These are phyloP conservation scores for Coregonus ussuriensis DNA, from an alignment of 2,797 vertebrate genomes.

Conservation along the genomic window DNA sequence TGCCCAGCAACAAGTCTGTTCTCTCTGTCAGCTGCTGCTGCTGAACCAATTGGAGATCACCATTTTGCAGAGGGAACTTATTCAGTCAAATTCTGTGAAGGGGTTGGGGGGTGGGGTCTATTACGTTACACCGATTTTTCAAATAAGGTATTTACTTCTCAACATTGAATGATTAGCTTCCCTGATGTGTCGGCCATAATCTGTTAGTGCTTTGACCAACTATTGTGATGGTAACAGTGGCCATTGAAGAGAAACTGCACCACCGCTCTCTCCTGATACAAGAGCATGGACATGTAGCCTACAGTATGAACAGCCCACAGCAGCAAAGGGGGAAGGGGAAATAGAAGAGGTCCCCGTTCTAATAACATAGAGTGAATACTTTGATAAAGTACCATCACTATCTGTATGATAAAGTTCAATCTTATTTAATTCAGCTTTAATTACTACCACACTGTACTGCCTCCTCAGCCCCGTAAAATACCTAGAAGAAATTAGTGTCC, in stretches of 20 bases:
- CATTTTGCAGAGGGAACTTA: background rate
- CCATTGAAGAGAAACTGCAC: background rate
- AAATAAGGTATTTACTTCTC: background rate
- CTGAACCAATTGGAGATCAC: slow-evolving; percentile 32
- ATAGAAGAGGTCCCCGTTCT: slow-evolving; percentile 27
- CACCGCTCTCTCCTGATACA: slow-evolving; percentile 62
- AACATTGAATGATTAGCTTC: background rate
- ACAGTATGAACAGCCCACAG: slow-evolving; percentile 51
- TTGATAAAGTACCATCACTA: background rate
- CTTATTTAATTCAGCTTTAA: background rate
- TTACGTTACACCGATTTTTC: too few species aligned
- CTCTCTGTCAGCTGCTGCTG: background rate
- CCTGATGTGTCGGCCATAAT: background rate
- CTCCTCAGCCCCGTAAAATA: background rate
- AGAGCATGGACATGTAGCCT: slow-evolving; percentile 61
- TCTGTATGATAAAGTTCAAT: background rate
- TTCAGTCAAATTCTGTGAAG: background rate
- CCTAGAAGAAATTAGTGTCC: background rate
- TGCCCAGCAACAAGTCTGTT: too few species aligned
- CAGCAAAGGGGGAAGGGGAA: slow-evolving; percentile 40
- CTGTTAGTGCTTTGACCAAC: background rate
- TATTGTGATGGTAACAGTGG: background rate
- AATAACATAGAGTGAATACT: background rate
- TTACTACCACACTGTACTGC: background rate
- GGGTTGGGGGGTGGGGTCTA: too few species aligned